Base-by-base conservation (phyloP, 2,888 invertebrate genomes). In the Bombylius major region DNA sequence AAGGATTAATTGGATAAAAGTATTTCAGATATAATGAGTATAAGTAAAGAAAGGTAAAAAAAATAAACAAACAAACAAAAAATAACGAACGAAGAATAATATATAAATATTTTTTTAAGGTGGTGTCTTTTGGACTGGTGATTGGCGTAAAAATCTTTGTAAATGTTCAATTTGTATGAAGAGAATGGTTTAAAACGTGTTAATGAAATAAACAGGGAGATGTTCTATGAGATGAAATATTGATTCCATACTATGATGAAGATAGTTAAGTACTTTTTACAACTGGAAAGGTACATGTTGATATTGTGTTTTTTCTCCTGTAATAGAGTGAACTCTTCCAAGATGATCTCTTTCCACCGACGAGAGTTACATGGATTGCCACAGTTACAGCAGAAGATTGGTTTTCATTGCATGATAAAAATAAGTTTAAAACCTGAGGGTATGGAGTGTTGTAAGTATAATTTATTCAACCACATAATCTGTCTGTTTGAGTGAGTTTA, bases 301-400 rank as follows among this genome's bases (percentile, higher is more conserved):
- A 23, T 23, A 50, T 56, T 47, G 36, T 6, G 36, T 48, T n/a
- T 47, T 36, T 56, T 46, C 34, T 47, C 59, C 64, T 45, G 5
- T 45, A 51, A 44, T 62, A 94, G 94, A 89, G 85, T 67, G 95
- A 95, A 70, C 79, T 90, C 61, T 98, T 98, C 81, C 97, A 98
- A 86, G 95, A 97, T 73, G 97, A 98, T 78, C 76, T 98, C 58
- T 97, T 95, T 75, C 97, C 96, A 13, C 89, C 90, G 31, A 95
- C 95, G 4, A 81, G 84, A 68, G 86, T 92, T 57, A 87, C 87
- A 63, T 95, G 95, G 95, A 77, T 81, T 68, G 80, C 93, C 50
- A 82, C 86, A 57, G 77, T 87, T 75, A 77, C 80, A 4, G 84
- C 86, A 44, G 69, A 74, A 0, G 87, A 88, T 64, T 97, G 97